Conservation (phyloP, 2,113 vertebrate species). For the Romanogobio albipinnatus region DNA sequence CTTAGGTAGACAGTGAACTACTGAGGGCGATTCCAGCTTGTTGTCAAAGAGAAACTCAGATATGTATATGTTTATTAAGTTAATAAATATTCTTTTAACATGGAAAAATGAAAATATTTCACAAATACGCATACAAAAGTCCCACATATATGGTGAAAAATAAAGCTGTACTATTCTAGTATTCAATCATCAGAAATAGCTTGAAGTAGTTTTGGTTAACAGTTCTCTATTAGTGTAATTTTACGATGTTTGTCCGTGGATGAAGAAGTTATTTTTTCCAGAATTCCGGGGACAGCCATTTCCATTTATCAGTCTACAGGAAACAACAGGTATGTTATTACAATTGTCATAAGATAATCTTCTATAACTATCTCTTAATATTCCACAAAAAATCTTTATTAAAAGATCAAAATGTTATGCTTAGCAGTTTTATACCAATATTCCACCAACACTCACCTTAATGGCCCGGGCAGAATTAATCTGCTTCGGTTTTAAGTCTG, state of each 20-base stretch:
- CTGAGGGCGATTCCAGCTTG: too few relatives aligned
- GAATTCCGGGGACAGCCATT: conserved; percentile 75
- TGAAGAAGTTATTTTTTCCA: conserved; percentile 71
- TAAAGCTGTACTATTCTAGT: conserved; percentile 21
- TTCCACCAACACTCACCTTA: conserved; percentile 66
- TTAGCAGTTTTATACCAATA: neutral
- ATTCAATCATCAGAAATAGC: conserved; percentile 13
- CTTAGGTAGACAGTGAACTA: too few relatives aligned
- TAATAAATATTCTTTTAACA: conserved; percentile 49
- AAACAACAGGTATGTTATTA: conserved; percentile 43
- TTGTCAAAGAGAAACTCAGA: neutral
- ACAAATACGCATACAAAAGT: conserved; percentile 14
- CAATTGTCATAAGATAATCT: too few relatives aligned
- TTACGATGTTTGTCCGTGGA: conserved; percentile 13
- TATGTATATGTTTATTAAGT: conserved; percentile 37
- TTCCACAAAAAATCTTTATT: neutral
- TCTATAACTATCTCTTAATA: neutral
- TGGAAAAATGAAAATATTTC: conserved; percentile 15
- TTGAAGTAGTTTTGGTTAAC: conserved; percentile 1
- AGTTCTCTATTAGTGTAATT: conserved; percentile 46
- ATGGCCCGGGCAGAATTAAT: conserved; percentile 41
- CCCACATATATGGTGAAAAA: conserved; percentile 51
- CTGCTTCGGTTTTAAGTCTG: conserved; percentile 66
- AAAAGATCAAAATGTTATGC: neutral
- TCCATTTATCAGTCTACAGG: conserved; percentile 79